phyloP scores from a whole-genome alignment of 2,797 vertebrate species.

The Lithobates pipiens region DNA sequence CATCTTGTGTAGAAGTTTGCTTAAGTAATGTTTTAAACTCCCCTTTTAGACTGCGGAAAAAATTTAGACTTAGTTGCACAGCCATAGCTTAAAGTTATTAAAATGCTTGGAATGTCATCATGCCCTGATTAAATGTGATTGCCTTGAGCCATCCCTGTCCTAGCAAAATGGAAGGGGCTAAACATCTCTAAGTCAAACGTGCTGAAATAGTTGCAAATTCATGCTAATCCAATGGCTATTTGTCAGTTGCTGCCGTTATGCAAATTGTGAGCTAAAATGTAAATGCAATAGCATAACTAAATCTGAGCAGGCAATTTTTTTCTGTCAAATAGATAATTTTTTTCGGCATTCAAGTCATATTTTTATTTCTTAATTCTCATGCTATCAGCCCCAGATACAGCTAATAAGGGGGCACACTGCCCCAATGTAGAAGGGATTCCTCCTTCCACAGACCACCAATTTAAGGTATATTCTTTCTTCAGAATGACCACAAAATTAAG shows the following conservation, averaged over 20 bases:
- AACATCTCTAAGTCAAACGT: constrained; percentile 17
- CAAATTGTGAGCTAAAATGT: neutral
- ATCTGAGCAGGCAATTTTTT: neutral
- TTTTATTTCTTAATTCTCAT: no score
- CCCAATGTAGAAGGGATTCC: no score
- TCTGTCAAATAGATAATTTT: no score
- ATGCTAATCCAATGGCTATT: constrained; percentile 18
- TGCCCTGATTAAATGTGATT: constrained; percentile 39
- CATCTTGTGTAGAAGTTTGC: neutral
- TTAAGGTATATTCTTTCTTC: no score
- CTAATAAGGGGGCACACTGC: no score
- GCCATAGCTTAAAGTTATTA: constrained; percentile 9
- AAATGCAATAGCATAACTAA: neutral
- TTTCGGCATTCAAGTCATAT: no score
- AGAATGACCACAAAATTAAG: no score
- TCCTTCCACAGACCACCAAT: no score
- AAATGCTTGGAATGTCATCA: constrained; percentile 22
- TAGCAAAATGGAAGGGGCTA: constrained; percentile 21
- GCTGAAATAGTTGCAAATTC: constrained; percentile 30
- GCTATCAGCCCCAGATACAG: no score
- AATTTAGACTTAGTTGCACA: neutral
- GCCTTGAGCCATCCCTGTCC: constrained; percentile 33
- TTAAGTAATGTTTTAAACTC: neutral
- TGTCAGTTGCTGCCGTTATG: neutral
- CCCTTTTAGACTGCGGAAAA: neutral